Evolutionary conservation across 1,140 invertebrate genomes (phyloP), one percentile per base, ranked within the genome.

Genomic region (Micrasema longulum): DNA sequence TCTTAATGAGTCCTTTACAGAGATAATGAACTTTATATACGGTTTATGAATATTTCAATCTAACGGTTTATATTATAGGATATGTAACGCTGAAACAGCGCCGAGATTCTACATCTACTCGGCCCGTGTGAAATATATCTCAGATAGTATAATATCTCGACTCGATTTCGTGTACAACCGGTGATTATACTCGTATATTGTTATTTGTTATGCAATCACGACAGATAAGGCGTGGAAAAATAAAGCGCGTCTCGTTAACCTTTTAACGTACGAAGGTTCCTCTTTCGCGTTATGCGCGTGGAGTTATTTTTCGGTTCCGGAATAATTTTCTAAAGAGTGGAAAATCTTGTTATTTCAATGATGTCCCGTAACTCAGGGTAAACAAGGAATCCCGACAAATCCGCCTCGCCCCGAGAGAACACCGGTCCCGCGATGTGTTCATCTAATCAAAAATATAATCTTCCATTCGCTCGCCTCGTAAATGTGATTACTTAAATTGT

Each of bases 371-470:
- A 69, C 67, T 69, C 67, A 57, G 64, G 38, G 69, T 75, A 75
- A 75, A 72, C 66, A 75, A 71, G 69, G 69, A 71, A 71, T 71
- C 66, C 48, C 38, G 26, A 68, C 64, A 75, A 75, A 72, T 72
- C 70, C 70, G 66, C 20, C 22, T 12, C 63, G 26, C 38, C 63
- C 55, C 57, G 35, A 57, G 47, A 63, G 48, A 4, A 48, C 48
- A 31, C 35, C 12, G 66, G 53, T 57, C 70, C 50, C 74, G 70
- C 50, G 67, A 73, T 63, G 71, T 68, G 62, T 76, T 76, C 71
- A 71, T 70, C 71, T 73, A 76, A 76, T 76, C 74, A 76, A 76
- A 76, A 76, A 76, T 76, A 76, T 76, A 76, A 76, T 76, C 71
- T 76, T 66, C 74, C 71, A 68, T 73, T 73, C 64, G 71, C 71